A percentile compares a stretch with the other conserved stretches of the same genome.
Conservation (phyloP, 2,888 invertebrate species). For the Drosophila anomalipes region DNA sequence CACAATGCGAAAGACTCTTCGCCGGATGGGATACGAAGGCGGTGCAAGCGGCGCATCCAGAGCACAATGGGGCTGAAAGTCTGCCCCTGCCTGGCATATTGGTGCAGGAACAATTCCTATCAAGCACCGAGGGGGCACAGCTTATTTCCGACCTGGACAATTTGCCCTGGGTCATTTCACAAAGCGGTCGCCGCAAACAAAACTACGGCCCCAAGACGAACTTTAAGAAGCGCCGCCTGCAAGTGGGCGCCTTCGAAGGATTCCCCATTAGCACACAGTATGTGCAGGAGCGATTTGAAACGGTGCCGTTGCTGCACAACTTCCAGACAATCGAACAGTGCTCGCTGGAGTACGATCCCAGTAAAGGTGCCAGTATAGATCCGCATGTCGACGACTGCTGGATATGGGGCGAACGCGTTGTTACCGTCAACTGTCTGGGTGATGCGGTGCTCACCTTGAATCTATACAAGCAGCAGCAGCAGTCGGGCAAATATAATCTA, state of each 20-base stretch:
- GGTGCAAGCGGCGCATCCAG: slow-evolving; percentile 88
- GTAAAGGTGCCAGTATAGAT: slow-evolving; percentile 96
- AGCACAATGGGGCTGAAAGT: slow-evolving; percentile 85
- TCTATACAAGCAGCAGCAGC: slow-evolving; percentile 72
- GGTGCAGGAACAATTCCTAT: slow-evolving; percentile 91
- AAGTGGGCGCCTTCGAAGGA: slow-evolving; percentile 92
- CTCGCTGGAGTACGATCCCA: slow-evolving; percentile 95
- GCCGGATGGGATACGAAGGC: slow-evolving; percentile 89
- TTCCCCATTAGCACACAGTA: slow-evolving; percentile 93
- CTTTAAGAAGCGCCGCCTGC: slow-evolving; percentile 96
- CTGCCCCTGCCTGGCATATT: slow-evolving; percentile 88
- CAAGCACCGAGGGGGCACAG: slow-evolving; percentile 88
- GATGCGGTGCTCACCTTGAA: slow-evolving; percentile 94
- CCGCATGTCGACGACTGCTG: slow-evolving; percentile 99
- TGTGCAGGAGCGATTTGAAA: slow-evolving; percentile 91
- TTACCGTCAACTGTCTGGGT: slow-evolving; percentile 94
- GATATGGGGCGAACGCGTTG: slow-evolving; percentile 99
- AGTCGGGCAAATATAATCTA: slow-evolving; percentile 87
- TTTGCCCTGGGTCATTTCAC: slow-evolving; percentile 95
- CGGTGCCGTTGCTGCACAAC: slow-evolving; percentile 87
- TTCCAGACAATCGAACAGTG: slow-evolving; percentile 97
- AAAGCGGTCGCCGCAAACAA: slow-evolving; percentile 98
- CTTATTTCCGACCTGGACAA: slow-evolving; percentile 90
- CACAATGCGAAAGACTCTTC: slow-evolving; percentile 91
- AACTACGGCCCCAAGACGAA: slow-evolving; percentile 99